phyloP scores from a whole-genome alignment of 2,113 vertebrate species.

The Lynx canadensis region DNA sequence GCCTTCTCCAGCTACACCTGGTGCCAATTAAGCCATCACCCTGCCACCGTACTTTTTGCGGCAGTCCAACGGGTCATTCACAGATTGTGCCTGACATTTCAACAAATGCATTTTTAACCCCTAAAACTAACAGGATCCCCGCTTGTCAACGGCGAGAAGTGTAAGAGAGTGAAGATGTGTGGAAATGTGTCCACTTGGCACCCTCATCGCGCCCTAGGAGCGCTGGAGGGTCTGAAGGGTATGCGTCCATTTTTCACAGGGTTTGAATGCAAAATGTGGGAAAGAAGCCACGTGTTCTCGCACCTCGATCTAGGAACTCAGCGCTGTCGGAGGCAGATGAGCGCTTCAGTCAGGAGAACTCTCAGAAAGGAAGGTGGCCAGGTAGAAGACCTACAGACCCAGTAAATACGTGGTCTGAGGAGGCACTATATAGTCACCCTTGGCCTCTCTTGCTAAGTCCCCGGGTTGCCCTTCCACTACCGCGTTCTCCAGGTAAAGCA shows the following conservation, averaged over 20 bases:
- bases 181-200: neutral
- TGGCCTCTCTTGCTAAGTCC: accelerated
- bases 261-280: neutral
- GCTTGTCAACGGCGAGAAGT: neutral
- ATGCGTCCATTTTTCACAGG: neutral
- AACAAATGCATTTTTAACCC: neutral
- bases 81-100: accelerated
- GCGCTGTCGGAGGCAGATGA: neutral
- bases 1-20: constrained; percentile 58
- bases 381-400: neutral
- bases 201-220: accelerated
- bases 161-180: neutral
- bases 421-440: neutral
- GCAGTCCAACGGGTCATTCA: neutral
- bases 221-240: neutral
- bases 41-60: neutral
- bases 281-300: neutral
- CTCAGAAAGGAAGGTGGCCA: neutral
- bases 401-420: neutral
- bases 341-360: neutral
- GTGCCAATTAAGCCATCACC: constrained; percentile 64
- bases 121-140: neutral
- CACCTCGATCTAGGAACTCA: neutral
- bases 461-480: neutral
- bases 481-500: neutral